A percentile compares a stretch with the other conserved stretches of the same genome.
Evolutionary conservation across 2,888 invertebrate species (phyloP).

Genomic region (Ctena decussata): DNA sequence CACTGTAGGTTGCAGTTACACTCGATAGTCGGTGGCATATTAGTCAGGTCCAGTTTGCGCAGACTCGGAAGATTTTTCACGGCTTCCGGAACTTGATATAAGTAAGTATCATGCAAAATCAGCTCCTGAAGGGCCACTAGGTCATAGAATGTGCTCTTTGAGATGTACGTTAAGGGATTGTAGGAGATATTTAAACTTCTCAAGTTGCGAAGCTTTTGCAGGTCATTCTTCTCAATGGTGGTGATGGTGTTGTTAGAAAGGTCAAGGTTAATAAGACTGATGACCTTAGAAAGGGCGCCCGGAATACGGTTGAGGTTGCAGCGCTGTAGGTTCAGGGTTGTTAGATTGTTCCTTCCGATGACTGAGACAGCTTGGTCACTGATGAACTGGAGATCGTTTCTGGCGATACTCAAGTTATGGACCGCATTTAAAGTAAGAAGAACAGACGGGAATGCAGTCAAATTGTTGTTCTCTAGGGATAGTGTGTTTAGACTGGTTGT

Average conservation of each 20-base stretch:
- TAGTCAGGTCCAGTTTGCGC: constrained; percentile 25
- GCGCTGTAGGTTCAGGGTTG: constrained; percentile 52
- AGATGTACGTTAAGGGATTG: constrained; percentile 67
- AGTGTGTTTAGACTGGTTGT: constrained; percentile 36
- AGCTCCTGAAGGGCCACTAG: constrained; percentile 37
- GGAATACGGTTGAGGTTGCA: constrained; percentile 69
- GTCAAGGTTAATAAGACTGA: constrained; percentile 48
- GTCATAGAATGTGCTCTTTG: constrained; percentile 59
- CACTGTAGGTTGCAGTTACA: constrained; percentile 62
- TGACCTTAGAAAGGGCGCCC: constrained; percentile 57
- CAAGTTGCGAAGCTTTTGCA: constrained; percentile 44
- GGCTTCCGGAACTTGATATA: constrained; percentile 62
- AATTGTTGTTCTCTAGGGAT: constrained; percentile 61
- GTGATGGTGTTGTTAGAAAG: constrained; percentile 66
- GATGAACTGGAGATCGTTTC: constrained; percentile 64
- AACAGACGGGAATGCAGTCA: constrained; percentile 64
- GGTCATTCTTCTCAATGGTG: constrained; percentile 67
- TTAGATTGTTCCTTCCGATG: constrained; percentile 47
- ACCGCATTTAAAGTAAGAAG: constrained; percentile 52
- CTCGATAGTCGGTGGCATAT: constrained; percentile 33
- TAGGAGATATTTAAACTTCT: constrained; percentile 39
- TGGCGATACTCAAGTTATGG: constrained; percentile 56
- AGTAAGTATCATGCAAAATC: constrained; percentile 37
- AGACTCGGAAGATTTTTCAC: constrained; percentile 46
- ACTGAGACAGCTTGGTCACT: constrained; percentile 61